These are phyloP conservation scores for Ips typographus DNA, from an alignment of 1,140 invertebrate species.

Conservation along the genomic window DNA sequence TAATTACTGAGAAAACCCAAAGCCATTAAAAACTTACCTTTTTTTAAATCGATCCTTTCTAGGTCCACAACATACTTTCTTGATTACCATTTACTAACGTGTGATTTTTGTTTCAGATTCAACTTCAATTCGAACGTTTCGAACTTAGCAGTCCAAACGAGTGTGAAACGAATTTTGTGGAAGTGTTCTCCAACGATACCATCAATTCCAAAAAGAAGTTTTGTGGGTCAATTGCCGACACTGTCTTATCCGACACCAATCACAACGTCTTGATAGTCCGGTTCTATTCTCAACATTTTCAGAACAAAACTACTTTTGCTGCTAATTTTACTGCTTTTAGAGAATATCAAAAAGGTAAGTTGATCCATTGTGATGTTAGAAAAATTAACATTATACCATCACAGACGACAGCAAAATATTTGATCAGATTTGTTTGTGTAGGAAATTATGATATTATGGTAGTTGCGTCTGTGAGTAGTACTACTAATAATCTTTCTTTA, in stretches of 20 bases:
- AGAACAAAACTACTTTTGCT: slow-evolving; percentile 67
- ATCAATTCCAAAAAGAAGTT: slow-evolving; percentile 68
- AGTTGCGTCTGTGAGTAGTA: too few species aligned
- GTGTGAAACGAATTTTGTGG: slow-evolving; percentile 79
- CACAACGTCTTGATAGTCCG: slow-evolving; percentile 68
- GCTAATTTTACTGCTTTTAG: slow-evolving; percentile 74
- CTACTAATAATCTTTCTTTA: too few species aligned
- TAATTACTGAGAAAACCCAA: too few species aligned
- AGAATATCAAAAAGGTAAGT: slow-evolving; percentile 51
- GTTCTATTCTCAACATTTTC: slow-evolving; percentile 67
- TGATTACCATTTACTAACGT: too few species aligned
- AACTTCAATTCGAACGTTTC: slow-evolving; percentile 69
- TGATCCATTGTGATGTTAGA: too few species aligned
- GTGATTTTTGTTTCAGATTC: slow-evolving; percentile 62
- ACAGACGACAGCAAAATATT: too few species aligned
- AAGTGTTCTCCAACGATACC: slow-evolving; percentile 70
- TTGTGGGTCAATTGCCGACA: slow-evolving; percentile 78
- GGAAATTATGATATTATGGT: too few species aligned
- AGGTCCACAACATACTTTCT: too few species aligned
- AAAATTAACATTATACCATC: too few species aligned
- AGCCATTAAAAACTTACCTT: too few species aligned
- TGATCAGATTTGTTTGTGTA: too few species aligned
- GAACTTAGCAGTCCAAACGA: slow-evolving; percentile 74
- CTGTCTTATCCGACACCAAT: slow-evolving; percentile 60
- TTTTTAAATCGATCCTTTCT: too few species aligned